Evolutionary conservation across 2,113 vertebrate species (phyloP).

Genomic region (Myiozetetes cayanensis): DNA sequence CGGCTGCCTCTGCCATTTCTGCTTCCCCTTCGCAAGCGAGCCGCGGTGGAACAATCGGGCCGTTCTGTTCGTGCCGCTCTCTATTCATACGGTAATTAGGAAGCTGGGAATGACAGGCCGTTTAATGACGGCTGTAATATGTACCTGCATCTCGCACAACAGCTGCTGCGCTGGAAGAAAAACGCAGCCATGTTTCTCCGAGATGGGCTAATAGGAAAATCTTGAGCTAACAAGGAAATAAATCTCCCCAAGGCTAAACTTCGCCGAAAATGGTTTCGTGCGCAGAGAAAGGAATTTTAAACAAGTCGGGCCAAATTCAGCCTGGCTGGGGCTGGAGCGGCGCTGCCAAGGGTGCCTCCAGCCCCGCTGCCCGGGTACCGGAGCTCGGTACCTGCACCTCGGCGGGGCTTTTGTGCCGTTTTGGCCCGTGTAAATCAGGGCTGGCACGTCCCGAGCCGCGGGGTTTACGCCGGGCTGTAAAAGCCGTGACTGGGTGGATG

Average conservation of each 20-base stretch:
- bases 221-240: constrained; percentile 58
- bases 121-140: constrained; percentile 39
- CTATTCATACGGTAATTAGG: constrained; percentile 36
- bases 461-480: not conserved
- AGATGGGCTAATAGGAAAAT: constrained; percentile 49
- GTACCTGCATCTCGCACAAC: constrained; percentile 17
- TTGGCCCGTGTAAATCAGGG: not conserved
- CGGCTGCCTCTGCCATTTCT: not conserved
- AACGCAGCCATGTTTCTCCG: constrained; percentile 1
- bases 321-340: not conserved
- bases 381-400: not conserved
- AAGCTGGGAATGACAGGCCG: constrained; percentile 22
- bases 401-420: not conserved
- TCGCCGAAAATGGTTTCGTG: not conserved
- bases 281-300: constrained; percentile 50
- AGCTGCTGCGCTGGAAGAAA: constrained; percentile 17
- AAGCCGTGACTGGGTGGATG: not conserved
- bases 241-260: constrained; percentile 57
- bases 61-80: not conserved
- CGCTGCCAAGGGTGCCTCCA: not conserved
- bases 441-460: not conserved
- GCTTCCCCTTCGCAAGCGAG: not conserved
- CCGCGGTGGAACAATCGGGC: not conserved
- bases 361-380: not conserved
- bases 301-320: constrained; percentile 15